These are phyloP conservation scores for Endomychus coccineus DNA, from an alignment of 2,888 invertebrate genomes.

Conservation along the genomic window DNA sequence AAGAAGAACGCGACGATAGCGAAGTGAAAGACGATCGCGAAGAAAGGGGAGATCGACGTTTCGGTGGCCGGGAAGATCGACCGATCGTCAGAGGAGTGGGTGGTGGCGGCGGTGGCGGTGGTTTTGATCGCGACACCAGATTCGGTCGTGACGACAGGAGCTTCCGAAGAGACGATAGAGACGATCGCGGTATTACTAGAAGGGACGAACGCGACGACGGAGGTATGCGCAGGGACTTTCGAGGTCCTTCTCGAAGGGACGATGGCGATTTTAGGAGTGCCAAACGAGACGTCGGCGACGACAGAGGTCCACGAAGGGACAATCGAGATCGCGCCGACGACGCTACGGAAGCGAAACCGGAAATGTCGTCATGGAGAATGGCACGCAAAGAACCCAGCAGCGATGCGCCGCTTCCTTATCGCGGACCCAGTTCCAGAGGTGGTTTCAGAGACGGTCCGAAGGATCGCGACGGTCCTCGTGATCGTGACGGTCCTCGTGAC, in stretches of 20 bases:
- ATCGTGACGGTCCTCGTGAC: neutral
- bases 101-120: conserved; percentile 10
- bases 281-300: conserved; percentile 1
- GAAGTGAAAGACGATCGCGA: conserved; percentile 17
- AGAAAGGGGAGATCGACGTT: conserved; percentile 14
- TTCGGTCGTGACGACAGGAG: conserved; percentile 11
- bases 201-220: conserved; percentile 10
- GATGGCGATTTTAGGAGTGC: neutral
- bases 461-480: too few species aligned
- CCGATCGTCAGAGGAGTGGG: conserved; percentile 4
- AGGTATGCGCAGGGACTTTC: too few species aligned
- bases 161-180: conserved; percentile 12
- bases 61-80: conserved; percentile 10
- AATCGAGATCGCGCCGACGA: conserved; percentile 15
- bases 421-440: too few species aligned
- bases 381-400: conserved; percentile 10
- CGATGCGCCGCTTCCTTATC: too few species aligned
- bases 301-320: conserved; percentile 2
- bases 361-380: conserved; percentile 9
- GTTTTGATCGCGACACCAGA: conserved; percentile 11
- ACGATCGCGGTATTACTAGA: conserved; percentile 15
- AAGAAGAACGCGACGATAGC: conserved; percentile 21
- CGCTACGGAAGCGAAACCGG: conserved; percentile 10
- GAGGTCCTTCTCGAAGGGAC: neutral
- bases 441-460: too few species aligned